A percentile compares a stretch with the other conserved stretches of the same genome.
phyloP scores from a whole-genome alignment of 2,797 vertebrate species.

The Chrosomus eos region DNA sequence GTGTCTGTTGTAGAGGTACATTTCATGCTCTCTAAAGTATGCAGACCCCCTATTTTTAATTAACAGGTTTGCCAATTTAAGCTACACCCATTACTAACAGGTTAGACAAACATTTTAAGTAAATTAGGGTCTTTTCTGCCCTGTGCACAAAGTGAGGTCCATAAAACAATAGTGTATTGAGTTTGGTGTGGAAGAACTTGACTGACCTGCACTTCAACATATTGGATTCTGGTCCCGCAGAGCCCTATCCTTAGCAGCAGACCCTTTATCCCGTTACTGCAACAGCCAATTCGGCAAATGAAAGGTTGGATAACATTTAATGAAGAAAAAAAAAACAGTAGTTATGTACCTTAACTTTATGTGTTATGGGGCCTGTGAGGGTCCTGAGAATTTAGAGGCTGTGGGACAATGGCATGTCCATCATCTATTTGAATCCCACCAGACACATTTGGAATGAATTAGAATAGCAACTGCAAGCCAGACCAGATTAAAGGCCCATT shows the following conservation, averaged over 20 bases:
- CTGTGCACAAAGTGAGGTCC: not conserved
- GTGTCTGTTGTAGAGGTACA: not conserved
- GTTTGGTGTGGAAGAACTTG: not conserved
- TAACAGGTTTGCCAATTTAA: not conserved
- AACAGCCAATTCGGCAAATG: not conserved
- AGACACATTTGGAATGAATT: not conserved
- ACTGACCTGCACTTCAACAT: not conserved
- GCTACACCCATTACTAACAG: not conserved
- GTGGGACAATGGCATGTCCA: not conserved
- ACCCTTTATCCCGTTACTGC: not conserved
- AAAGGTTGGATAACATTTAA: not conserved
- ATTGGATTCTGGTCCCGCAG: not conserved
- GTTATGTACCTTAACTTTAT: not conserved
- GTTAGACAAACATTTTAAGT: not conserved
- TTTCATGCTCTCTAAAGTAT: not conserved
- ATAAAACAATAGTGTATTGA: conserved; percentile 14
- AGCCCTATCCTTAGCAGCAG: not conserved
- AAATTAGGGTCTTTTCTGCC: not conserved
- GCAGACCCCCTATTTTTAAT: not conserved
- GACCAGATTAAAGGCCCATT: not conserved
- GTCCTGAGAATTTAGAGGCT: not conserved
- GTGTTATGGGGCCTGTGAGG: not conserved
- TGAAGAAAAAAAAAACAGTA: not conserved
- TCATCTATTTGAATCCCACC: not conserved
- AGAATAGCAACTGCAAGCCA: not conserved